These are phyloP conservation scores for Cynopterus sphinx DNA, from an alignment of 2,797 vertebrate genomes.

Conservation along the genomic window DNA sequence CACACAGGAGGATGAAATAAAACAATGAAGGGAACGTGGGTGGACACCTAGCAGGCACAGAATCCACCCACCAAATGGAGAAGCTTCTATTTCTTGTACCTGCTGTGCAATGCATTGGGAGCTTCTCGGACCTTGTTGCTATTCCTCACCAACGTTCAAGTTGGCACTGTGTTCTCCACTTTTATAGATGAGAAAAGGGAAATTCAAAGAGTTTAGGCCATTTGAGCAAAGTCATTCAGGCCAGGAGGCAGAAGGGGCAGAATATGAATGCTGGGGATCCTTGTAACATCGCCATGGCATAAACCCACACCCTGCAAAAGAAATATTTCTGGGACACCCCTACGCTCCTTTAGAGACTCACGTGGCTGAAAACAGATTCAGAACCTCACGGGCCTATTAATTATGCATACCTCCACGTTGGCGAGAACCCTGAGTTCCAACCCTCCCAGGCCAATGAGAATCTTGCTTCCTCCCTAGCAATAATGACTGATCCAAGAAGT, in stretches of 20 bases:
- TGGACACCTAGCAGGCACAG: too few relatives aligned
- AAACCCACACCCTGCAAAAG: too few relatives aligned
- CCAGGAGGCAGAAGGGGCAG: background rate
- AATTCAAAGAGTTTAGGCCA: background rate
- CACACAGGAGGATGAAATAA: background rate
- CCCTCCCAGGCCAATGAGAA: background rate
- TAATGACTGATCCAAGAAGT: background rate
- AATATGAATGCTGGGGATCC: background rate
- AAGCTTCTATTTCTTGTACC: background rate
- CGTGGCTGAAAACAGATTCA: background rate
- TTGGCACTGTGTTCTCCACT: background rate
- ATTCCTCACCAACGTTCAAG: background rate
- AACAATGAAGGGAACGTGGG: background rate
- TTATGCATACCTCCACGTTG: accelerated
- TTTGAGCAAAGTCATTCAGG: background rate
- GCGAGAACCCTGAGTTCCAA: background rate
- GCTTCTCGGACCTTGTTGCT: background rate
- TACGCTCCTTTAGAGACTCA: background rate
- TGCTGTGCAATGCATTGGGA: background rate
- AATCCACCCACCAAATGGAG: background rate
- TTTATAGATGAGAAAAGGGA: background rate
- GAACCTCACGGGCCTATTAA: background rate
- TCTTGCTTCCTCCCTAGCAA: background rate
- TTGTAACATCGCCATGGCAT: accelerated
- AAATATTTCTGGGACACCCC: background rate